Conservation (phyloP, 2,888 invertebrate species). For the Apamea crenata region DNA sequence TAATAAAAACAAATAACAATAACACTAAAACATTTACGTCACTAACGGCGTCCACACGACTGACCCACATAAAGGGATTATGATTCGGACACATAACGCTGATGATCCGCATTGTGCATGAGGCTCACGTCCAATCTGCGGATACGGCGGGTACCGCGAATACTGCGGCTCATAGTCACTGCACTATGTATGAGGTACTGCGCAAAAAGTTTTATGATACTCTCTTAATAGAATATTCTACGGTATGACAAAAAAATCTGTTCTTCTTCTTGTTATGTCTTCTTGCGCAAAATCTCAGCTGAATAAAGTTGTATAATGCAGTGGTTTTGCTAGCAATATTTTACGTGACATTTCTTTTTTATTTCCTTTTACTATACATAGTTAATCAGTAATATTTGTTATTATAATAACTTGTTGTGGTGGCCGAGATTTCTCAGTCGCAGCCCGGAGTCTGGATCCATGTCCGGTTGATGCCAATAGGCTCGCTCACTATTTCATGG, state of each 20-base stretch:
- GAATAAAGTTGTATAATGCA: constrained; percentile 2
- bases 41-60: constrained; percentile 40
- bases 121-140: constrained; percentile 57
- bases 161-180: constrained; percentile 47
- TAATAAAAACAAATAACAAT: constrained; percentile 53
- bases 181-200: constrained; percentile 59
- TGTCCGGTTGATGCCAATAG: not conserved
- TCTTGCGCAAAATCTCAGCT: constrained; percentile 23
- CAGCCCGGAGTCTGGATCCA: not conserved
- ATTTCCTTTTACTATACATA: constrained; percentile 1
- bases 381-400: not conserved
- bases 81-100: constrained; percentile 53
- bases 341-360: constrained; percentile 19
- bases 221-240: constrained; percentile 53
- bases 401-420: not conserved
- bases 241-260: constrained; percentile 21
- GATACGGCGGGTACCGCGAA: constrained; percentile 43
- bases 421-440: not conserved
- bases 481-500: not conserved
- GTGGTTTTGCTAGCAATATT: constrained; percentile 3
- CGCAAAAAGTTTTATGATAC: constrained; percentile 52
- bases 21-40: constrained; percentile 54
- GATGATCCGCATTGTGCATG: constrained; percentile 58
- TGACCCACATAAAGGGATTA: constrained; percentile 65
- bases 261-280: constrained; percentile 11